Evolutionary conservation across 2,888 invertebrate genomes (phyloP), one percentile per base, ranked within the genome.

Genomic region (Polydrusus pterygomalis): DNA sequence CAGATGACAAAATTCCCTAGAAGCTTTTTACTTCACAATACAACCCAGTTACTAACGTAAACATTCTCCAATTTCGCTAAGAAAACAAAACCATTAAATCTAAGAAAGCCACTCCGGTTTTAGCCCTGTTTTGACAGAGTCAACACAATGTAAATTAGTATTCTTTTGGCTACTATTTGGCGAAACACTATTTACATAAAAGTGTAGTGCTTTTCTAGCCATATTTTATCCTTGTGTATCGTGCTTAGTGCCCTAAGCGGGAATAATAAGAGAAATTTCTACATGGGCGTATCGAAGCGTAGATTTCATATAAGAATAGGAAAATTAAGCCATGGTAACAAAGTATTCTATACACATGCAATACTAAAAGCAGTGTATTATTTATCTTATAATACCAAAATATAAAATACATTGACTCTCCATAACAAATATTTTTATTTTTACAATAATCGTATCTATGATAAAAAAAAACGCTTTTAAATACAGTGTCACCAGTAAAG

Each of bases 171-270:
- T 58, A 58, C 58, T 58, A 17, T 38, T 58, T 17, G 34, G 38
- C 38, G 58, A 58, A 58, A 58, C 17, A 58, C 58, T 58, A 58
- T 58, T 58, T 58, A 38, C 38, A 58, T 58, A 58, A 58, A 58
- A 58, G 38, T 56, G 15, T 56, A 56, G 56, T 34, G 38, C 58
- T 38, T 58, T 58, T 38, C 58, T 58, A 38, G 34, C 10, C 38
- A 58, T 58, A 58, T 58, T 58, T 58, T 58, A 58, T 38, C 38
- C 8, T 58, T n/a, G n/a, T n/a, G n/a, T n/a, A n/a, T n/a, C n/a
- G n/a, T n/a, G n/a, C n/a, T n/a, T 7, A 58, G 34, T 17, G 58
- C n/a, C 38, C 8, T n/a, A n/a, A n/a, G n/a, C 17, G 15, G 15
- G 17, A 58, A 38, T 38, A 58, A 58, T 58, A 13, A 58, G 38